phyloP scores from a whole-genome alignment of 2,888 invertebrate species.

The Meandrusa payeni region DNA sequence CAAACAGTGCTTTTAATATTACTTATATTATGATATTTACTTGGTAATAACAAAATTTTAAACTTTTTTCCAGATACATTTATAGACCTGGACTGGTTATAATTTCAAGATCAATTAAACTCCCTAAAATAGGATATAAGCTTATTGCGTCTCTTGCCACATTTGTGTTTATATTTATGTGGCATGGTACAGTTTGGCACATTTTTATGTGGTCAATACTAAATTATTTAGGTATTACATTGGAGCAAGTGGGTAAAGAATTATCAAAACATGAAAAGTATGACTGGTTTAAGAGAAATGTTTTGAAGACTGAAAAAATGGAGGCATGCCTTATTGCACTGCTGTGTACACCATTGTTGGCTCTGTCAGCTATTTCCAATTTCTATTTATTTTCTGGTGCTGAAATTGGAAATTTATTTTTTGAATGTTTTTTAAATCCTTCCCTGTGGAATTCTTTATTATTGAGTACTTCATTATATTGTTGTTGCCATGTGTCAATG shows the following conservation, averaged over 20 bases:
- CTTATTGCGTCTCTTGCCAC: conserved; percentile 86
- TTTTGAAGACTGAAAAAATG: conserved; percentile 61
- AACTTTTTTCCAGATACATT: conserved; percentile 85
- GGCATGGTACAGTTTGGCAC: conserved; percentile 92
- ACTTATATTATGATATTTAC: no score
- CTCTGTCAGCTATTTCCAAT: conserved; percentile 91
- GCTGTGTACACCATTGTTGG: conserved; percentile 86
- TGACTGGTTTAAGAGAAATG: conserved; percentile 55
- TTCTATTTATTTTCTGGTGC: conserved; percentile 92
- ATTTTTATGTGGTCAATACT: conserved; percentile 92
- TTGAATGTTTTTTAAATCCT: conserved; percentile 76
- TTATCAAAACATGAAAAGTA: conserved; percentile 70
- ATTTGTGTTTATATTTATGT: conserved; percentile 92
- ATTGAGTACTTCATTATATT: conserved; percentile 56
- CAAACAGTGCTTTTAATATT: conserved; percentile 2
- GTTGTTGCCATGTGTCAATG: conserved; percentile 72
- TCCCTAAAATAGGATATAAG: conserved; percentile 74
- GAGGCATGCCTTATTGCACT: conserved; percentile 84
- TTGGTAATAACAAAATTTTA: background rate
- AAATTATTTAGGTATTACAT: conserved; percentile 89
- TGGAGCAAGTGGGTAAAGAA: conserved; percentile 84
- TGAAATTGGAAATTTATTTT: conserved; percentile 86
- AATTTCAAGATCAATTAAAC: conserved; percentile 43
- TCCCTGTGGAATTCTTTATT: conserved; percentile 51
- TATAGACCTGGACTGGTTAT: conserved; percentile 84